These are phyloP conservation scores for Hydropotes inermis DNA, from an alignment of 2,113 vertebrate genomes.

Conservation along the genomic window DNA sequence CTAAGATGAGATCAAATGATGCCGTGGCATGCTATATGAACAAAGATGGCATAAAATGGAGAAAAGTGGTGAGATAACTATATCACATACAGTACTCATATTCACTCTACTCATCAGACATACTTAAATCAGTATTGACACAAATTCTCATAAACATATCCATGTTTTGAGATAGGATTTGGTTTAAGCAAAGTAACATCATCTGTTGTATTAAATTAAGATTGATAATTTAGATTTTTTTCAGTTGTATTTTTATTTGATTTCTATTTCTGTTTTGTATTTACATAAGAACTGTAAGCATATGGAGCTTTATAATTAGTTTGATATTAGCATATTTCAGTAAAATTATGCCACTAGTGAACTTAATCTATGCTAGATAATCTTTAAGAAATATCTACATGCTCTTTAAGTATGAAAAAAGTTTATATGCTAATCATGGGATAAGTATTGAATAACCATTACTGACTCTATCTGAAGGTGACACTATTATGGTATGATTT, in stretches of 20 bases:
- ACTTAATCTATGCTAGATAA: background rate
- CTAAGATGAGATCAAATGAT: background rate
- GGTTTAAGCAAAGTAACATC: constrained; percentile 42
- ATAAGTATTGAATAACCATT: background rate
- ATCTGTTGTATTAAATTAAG: constrained; percentile 54
- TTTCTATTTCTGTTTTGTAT: constrained; percentile 56
- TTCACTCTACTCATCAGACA: background rate
- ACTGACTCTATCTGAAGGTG: background rate
- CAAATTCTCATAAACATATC: constrained; percentile 4
- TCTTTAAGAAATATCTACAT: background rate
- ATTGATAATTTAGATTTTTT: constrained; percentile 30
- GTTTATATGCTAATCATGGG: background rate
- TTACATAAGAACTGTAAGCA: constrained; percentile 39
- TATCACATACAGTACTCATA: background rate
- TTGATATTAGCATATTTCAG: constrained; percentile 36
- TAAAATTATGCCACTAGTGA: constrained; percentile 33
- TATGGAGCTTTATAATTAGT: constrained; percentile 57
- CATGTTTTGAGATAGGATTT: constrained; percentile 14
- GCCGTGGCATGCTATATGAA: background rate
- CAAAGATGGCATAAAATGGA: background rate
- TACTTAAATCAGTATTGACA: background rate
- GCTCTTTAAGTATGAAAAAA: background rate
- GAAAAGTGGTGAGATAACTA: background rate
- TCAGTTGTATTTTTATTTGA: constrained; percentile 43
- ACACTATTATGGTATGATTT: background rate